Percentiles rank a stretch among this genome's conserved stretches.
Evolutionary conservation across 2,888 invertebrate species (phyloP).

Genomic region (Limnephilus marmoratus): DNA sequence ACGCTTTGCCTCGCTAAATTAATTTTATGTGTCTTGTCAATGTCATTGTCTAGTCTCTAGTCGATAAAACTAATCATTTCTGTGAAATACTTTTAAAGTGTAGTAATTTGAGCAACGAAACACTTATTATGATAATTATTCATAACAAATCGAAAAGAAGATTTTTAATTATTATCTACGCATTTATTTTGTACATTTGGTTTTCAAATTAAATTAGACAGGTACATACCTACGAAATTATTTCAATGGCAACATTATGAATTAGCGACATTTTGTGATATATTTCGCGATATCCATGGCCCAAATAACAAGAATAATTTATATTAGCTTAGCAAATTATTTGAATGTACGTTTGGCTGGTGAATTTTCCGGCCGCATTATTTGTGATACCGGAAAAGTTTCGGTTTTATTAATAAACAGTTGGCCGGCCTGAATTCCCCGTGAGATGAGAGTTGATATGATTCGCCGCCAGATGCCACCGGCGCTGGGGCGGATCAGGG

Average conservation of each 20-base stretch:
- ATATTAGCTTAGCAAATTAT: background rate
- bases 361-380: background rate
- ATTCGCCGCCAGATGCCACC: constrained; percentile 17
- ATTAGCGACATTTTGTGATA: background rate
- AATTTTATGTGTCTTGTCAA: background rate
- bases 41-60: background rate
- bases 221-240: background rate
- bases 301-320: too few relatives aligned
- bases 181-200: background rate
- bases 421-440: constrained; percentile 19
- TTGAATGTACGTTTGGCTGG: background rate
- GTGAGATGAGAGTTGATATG: background rate
- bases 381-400: background rate
- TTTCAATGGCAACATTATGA: background rate
- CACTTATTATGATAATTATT: background rate
- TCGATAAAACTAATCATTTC: background rate
- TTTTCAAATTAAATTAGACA: background rate
- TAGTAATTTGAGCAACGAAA: background rate
- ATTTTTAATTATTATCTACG: background rate
- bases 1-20: background rate
- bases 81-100: background rate
- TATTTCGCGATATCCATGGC: background rate
- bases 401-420: constrained; percentile 35
- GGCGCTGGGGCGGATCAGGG: constrained; percentile 7
- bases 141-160: background rate